Evolutionary conservation across 1,140 invertebrate genomes (phyloP), one percentile per base, ranked within the genome.

Genomic region (Drosophila santomea): DNA sequence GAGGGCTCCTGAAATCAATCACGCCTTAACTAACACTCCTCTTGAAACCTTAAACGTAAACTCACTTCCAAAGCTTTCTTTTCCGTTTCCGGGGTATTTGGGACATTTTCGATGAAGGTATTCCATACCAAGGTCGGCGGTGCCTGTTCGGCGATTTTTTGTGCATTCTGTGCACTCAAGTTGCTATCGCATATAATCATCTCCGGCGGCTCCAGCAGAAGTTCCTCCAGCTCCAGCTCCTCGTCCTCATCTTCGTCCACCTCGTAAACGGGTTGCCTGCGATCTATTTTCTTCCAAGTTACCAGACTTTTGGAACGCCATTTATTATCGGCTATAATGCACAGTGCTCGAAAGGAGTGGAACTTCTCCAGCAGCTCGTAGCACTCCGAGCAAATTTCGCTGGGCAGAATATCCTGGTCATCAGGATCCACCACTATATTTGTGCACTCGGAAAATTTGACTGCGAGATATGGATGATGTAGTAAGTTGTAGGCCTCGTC

Each of bases 371-470:
- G 15, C 17, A 85, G 59, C 17, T 79, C 51, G 17, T 59, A 77
- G 48, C 90, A 91, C 0, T 23, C 11, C 11, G 41, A 38, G 20
- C 90, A 91, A 0, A 91, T 45, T 11, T 64, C 52, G 39, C 73
- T 79, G 15, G 90, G 75, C n/a, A 88, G 11, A 0, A 66, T 8
- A 10, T 69, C 14, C 8, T 36, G 32, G 47, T 77, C 73, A 10
- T n/a, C 52, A 0, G 61, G 66, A 50, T 72, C 43, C 3, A 86
- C 54, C 0, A 51, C 52, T 23, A 86, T 28, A 35, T 67, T 57
- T 0, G 88, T 84, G 66, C 82, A 91, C 4, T 64, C 75, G 1
- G 56, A 68, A 14, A 84, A 81, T 54, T 88, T 91, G 3, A 62
- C 66, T 2, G 71, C 82, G 41, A 91, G 44, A 3, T 77, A 35